A percentile compares a stretch with the other conserved stretches of the same genome.
Conservation (phyloP, 2,797 vertebrate genomes). For the Onychomys leucogaster region DNA sequence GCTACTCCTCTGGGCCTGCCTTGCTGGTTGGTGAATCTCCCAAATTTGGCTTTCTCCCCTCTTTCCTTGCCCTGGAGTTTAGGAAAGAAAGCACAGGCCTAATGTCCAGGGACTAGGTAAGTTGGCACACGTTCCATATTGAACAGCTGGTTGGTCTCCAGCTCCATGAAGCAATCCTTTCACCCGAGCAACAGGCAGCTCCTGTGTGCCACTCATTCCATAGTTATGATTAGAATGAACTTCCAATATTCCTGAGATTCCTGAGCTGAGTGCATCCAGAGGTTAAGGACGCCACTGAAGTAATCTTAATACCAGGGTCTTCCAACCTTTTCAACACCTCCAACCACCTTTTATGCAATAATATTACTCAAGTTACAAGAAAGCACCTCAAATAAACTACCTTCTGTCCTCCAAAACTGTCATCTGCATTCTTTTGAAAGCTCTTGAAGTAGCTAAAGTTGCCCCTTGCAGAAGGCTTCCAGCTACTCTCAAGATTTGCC, state of each 20-base stretch:
- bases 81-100: background rate
- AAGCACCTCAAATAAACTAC: background rate
- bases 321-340: background rate
- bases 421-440: background rate
- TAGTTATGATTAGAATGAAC: background rate
- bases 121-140: background rate
- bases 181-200: background rate
- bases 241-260: background rate
- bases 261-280: background rate
- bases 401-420: background rate
- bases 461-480: background rate
- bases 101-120: background rate
- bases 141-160: background rate
- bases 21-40: background rate
- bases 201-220: background rate
- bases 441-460: slow-evolving; percentile 23
- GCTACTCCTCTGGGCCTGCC: background rate
- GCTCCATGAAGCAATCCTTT: background rate
- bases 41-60: background rate
- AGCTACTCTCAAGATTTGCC: slow-evolving; percentile 12
- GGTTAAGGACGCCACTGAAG: background rate
- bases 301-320: too few species aligned
- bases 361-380: background rate
- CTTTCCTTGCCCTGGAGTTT: background rate
- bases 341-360: background rate